Evolutionary conservation across 2,113 vertebrate genomes (phyloP).

Genomic region (Chionomys nivalis): DNA sequence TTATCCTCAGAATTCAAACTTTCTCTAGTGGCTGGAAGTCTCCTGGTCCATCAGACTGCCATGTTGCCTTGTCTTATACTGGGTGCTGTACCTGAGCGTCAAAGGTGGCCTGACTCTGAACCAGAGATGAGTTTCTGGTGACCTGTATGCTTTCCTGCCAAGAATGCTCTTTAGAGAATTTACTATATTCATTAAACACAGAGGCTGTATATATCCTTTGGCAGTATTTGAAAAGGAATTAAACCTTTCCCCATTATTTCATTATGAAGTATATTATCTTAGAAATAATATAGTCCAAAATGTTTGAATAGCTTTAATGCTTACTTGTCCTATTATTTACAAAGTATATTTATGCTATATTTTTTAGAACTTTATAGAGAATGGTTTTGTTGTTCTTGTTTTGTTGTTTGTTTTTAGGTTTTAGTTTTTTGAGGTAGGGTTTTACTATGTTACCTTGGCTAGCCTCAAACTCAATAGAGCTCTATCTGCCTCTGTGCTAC

Average conservation of each 20-base stretch:
- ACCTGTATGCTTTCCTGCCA: slow-evolving; percentile 27
- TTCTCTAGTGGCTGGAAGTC: not conserved
- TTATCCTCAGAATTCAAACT: slow-evolving; percentile 21
- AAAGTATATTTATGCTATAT: not conserved
- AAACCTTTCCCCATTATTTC: slow-evolving; percentile 31
- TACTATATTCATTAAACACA: not conserved
- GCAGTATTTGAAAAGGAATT: slow-evolving; percentile 20
- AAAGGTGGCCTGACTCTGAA: not conserved
- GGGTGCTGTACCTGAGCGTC: not conserved
- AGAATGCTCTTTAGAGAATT: slow-evolving; percentile 37
- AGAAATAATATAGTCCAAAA: not conserved
- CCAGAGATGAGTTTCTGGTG: slow-evolving; percentile 14
- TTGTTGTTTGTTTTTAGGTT: not conserved
- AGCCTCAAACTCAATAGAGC: not conserved
- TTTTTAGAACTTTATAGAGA: not conserved
- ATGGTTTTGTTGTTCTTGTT: not conserved
- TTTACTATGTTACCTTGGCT: not conserved
- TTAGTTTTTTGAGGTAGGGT: not conserved
- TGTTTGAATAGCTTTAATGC: not conserved
- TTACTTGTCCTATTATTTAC: slow-evolving; percentile 1
- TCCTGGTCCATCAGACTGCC: not conserved
- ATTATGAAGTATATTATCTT: slow-evolving; percentile 32
- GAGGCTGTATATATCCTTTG: not conserved
- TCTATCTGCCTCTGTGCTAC: not conserved
- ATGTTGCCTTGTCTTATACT: slow-evolving; percentile 30